Percentiles rank a stretch among this genome's conserved stretches.
phyloP scores from a whole-genome alignment of 1,140 invertebrate species.

The Cherax destructor region DNA sequence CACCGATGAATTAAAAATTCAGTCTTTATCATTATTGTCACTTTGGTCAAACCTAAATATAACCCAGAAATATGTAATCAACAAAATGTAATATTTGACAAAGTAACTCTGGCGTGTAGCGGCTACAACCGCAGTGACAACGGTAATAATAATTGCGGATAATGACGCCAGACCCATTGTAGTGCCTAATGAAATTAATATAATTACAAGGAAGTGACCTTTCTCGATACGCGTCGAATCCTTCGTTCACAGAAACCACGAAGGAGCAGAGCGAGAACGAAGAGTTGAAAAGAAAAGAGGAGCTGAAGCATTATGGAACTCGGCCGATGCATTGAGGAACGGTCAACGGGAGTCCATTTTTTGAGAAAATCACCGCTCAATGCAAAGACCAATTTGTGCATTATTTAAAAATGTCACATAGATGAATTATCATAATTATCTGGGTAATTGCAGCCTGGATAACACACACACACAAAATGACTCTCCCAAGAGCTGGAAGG shows the following conservation, averaged over 20 bases:
- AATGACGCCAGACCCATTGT: constrained; percentile 46
- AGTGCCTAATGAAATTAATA: constrained; percentile 59
- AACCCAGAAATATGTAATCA: too few relatives aligned
- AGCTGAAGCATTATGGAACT: neutral
- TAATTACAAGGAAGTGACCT: constrained; percentile 64
- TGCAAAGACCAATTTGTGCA: constrained; percentile 51
- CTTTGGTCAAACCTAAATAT: too few relatives aligned
- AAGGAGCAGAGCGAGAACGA: neutral
- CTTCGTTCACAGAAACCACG: constrained; percentile 1
- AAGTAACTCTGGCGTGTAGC: neutral
- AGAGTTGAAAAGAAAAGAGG: too few relatives aligned
- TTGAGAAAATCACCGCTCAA: constrained; percentile 36
- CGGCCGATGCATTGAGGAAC: neutral
- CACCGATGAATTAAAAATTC: too few relatives aligned
- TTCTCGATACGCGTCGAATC: constrained; percentile 18
- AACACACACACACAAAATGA: too few relatives aligned
- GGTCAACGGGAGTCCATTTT: neutral
- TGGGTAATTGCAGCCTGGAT: neutral
- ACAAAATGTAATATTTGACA: too few relatives aligned
- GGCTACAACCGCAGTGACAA: neutral
- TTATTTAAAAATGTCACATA: constrained; percentile 56
- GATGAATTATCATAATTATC: constrained; percentile 44
- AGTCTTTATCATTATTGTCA: too few relatives aligned
- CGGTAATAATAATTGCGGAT: constrained; percentile 57
- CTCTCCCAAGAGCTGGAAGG: too few relatives aligned